Percentiles rank a stretch among this genome's conserved stretches.
Evolutionary conservation across 2,113 vertebrate genomes (phyloP).

Genomic region (Cyrtonyx montezumae): DNA sequence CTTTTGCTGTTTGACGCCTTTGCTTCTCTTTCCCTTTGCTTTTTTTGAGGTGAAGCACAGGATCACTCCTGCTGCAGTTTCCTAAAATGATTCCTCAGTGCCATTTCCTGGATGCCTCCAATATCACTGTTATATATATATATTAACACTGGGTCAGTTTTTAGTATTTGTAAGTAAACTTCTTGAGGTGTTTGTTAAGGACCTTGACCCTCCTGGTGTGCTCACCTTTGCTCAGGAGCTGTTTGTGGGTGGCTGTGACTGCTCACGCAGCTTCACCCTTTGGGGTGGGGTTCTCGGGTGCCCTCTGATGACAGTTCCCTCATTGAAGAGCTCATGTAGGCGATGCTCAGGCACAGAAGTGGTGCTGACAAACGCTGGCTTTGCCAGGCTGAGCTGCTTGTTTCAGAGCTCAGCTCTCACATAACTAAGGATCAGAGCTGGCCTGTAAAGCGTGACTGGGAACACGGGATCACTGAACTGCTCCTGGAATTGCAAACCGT

Average conservation of each 20-base stretch:
- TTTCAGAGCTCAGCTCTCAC: not conserved
- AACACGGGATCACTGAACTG: not conserved
- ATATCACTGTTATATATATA: no score
- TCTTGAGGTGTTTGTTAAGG: not conserved
- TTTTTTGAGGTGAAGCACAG: not conserved
- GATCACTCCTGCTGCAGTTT: accelerated
- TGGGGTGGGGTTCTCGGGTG: not conserved
- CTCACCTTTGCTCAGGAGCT: conserved; percentile 31
- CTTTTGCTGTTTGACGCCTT: no score
- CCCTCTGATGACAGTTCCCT: not conserved
- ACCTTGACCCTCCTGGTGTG: conserved; percentile 41
- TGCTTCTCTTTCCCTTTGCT: no score
- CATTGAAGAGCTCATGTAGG: not conserved
- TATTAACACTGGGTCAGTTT: not conserved
- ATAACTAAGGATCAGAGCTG: not conserved
- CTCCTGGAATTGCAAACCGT: not conserved
- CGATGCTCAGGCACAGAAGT: not conserved
- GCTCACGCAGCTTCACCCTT: conserved; percentile 1
- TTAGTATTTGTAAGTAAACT: not conserved
- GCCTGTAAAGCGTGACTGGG: not conserved
- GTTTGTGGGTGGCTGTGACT: not conserved
- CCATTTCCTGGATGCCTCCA: not conserved
- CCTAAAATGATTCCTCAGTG: not conserved
- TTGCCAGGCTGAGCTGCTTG: not conserved
- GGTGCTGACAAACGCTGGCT: not conserved